Conservation (phyloP, 2,888 invertebrate species). For the Leucozona laternaria region DNA sequence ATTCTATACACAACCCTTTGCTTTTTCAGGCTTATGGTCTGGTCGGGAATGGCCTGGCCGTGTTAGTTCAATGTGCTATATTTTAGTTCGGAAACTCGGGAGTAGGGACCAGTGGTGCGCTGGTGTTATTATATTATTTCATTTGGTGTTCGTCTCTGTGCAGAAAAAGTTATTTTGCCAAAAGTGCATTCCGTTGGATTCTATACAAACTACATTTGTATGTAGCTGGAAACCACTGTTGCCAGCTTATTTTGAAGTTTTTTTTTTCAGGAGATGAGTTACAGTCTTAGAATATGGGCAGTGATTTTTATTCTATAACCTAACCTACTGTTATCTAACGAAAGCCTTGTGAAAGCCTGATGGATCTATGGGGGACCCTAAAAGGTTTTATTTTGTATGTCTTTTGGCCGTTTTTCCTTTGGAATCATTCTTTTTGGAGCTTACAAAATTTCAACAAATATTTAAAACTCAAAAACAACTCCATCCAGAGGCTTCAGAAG, state of each 20-base stretch:
- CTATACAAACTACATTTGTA: slow-evolving; percentile 7
- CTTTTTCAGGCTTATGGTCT: slow-evolving; percentile 8
- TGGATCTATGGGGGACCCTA: too few relatives aligned
- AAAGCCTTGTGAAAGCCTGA: too few relatives aligned
- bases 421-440: too few relatives aligned
- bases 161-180: slow-evolving; percentile 35
- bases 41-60: background rate
- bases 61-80: slow-evolving; percentile 56
- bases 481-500: too few relatives aligned
- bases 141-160: slow-evolving; percentile 16
- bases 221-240: slow-evolving; percentile 2
- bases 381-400: too few relatives aligned
- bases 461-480: too few relatives aligned
- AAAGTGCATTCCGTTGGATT: slow-evolving; percentile 65
- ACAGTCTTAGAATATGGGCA: too few relatives aligned
- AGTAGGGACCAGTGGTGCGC: slow-evolving; percentile 20
- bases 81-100: slow-evolving; percentile 43
- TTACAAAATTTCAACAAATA: too few relatives aligned
- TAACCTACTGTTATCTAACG: too few relatives aligned
- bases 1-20: slow-evolving; percentile 38
- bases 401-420: too few relatives aligned
- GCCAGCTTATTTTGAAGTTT: background rate
- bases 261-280: background rate
- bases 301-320: too few relatives aligned
- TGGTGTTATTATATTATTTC: slow-evolving; percentile 41